Conservation (phyloP, 2,888 invertebrate genomes). For the Himalopsyche anomala region DNA sequence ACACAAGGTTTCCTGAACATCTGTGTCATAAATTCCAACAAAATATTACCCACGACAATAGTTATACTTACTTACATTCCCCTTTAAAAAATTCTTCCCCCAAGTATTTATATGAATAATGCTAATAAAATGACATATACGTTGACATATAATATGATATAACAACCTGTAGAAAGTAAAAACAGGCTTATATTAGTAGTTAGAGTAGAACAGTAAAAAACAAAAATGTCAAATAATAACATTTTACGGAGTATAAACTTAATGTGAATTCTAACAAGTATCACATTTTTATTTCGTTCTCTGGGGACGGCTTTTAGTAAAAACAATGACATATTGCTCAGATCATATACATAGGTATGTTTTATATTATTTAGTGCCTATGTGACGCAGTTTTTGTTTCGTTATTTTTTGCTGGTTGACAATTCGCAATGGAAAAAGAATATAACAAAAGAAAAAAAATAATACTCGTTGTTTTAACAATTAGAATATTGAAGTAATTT, state of each 20-base stretch:
- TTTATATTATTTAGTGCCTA: no score
- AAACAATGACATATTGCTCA: constrained; percentile 9
- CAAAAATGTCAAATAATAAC: constrained; percentile 63
- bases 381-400: no score
- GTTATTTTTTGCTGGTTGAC: no score
- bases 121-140: constrained; percentile 17
- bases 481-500: no score
- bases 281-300: constrained; percentile 51
- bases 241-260: constrained; percentile 60
- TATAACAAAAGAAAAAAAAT: no score
- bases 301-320: constrained; percentile 23
- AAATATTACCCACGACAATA: no score
- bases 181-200: background rate
- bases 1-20: constrained; percentile 2
- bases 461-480: no score
- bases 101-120: background rate
- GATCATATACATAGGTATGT: background rate
- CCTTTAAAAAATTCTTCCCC: constrained; percentile 6
- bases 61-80: no score
- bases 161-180: constrained; percentile 8
- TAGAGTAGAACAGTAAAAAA: constrained; percentile 41
- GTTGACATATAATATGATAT: background rate
- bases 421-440: no score
- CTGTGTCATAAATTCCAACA: constrained; percentile 41
- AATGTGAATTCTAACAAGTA: constrained; percentile 54